A percentile compares a stretch with the other conserved stretches of the same genome.
Evolutionary conservation across 1,140 invertebrate species (phyloP).

Genomic region (Matsumurasca onukii): DNA sequence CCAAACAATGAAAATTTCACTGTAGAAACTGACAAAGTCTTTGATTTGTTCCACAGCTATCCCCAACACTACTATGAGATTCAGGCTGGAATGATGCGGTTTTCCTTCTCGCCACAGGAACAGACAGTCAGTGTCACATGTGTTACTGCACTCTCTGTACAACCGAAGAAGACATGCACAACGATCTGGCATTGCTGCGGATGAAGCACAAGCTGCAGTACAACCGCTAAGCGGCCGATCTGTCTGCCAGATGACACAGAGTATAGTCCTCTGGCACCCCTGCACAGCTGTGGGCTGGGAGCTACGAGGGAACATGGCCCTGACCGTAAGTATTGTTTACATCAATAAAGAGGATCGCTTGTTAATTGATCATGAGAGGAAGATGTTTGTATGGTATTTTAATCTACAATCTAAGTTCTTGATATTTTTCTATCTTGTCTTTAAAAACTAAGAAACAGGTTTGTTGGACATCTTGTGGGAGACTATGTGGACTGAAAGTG

Average conservation of each 20-base stretch:
- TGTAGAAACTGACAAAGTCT: too few relatives aligned
- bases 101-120: slow-evolving; percentile 72
- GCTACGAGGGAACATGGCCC: slow-evolving; percentile 66
- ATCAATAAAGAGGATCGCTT: too few relatives aligned
- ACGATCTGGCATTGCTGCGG: slow-evolving; percentile 76
- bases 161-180: slow-evolving; percentile 61
- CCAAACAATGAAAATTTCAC: too few relatives aligned
- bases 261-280: slow-evolving; percentile 57
- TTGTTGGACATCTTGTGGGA: too few relatives aligned
- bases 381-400: too few relatives aligned
- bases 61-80: slow-evolving; percentile 72
- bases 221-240: slow-evolving; percentile 72
- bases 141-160: slow-evolving; percentile 70
- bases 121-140: slow-evolving; percentile 62
- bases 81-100: slow-evolving; percentile 68
- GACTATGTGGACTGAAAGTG: too few relatives aligned
- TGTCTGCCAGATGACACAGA: slow-evolving; percentile 63
- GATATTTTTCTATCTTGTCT: too few relatives aligned
- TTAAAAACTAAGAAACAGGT: too few relatives aligned
- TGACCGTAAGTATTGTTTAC: slow-evolving; percentile 73
- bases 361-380: too few relatives aligned
- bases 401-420: too few relatives aligned
- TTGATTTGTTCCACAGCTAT: too few relatives aligned
- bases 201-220: slow-evolving; percentile 57
- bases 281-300: slow-evolving; percentile 78